A percentile compares a stretch with the other conserved stretches of the same genome.
Evolutionary conservation across 1,140 invertebrate species (phyloP).

Genomic region (Cheumatopsyche charites): DNA sequence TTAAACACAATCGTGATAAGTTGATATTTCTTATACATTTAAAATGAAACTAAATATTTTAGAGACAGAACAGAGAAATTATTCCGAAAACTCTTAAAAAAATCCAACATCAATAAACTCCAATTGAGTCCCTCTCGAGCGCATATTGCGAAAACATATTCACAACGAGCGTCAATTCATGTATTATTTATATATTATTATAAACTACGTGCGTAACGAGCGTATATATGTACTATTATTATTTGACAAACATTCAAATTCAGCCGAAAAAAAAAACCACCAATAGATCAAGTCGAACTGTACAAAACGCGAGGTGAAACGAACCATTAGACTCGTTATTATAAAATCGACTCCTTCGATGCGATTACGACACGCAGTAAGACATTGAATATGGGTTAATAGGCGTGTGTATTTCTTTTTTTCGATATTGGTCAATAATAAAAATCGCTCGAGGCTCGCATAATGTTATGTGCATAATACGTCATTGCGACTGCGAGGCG

Average conservation of each 20-base stretch:
- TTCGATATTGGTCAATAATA: constrained; percentile 8
- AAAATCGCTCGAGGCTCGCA: neutral
- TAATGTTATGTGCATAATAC: neutral
- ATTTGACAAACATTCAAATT: neutral
- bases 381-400: constrained; percentile 25
- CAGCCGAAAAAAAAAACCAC: no score
- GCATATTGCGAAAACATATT: constrained; percentile 18
- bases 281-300: no score
- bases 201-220: neutral
- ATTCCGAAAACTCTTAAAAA: no score
- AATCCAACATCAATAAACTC: neutral
- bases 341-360: neutral
- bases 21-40: no score
- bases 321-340: no score
- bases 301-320: no score
- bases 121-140: neutral
- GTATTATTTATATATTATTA: constrained; percentile 4
- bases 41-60: no score
- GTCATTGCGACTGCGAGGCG: neutral
- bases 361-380: neutral
- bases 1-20: no score
- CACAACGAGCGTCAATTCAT: neutral
- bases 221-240: neutral
- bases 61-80: no score
- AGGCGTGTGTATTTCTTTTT: neutral